Base-by-base conservation (phyloP, 2,797 vertebrate species). In the Iguana delicatissima region DNA sequence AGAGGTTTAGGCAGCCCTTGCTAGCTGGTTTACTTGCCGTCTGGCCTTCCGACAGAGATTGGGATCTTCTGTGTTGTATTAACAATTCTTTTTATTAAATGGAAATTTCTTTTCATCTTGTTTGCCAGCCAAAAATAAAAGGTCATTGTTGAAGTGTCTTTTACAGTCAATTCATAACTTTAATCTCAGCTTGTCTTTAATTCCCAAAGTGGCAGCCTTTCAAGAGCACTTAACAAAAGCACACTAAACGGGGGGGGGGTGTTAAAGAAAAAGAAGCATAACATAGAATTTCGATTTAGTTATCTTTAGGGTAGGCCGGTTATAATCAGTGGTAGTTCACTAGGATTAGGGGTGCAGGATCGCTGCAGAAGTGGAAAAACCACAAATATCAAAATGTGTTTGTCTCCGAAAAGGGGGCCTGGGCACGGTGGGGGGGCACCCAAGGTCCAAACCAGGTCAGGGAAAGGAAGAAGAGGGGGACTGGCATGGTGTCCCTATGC, bases 1-100 rank as follows among this genome's bases (percentile, higher is more conserved):
- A 46, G 80, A 20, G 24, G 3, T 5, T 64, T 64, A 22, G 62
- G 62, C 62, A 64, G 67, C 67, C 67, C 6, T 87, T 22, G 93
- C 91, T 93, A 92, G 89, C 87, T 90, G 64, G 52, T 42, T 90
- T 94, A 72, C 87, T 93, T 94, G 79, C 92, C 90, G 46, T 85
- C 52, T 62, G 85, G 89, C 85, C 84, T 81, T 95, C 80, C 84
- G 55, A 93, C 92, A 92, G 89, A 95, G 91, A 92, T 89, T 88
- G 32, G 79, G 77, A 94, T 95, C 91, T 84, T 88, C 88, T 88
- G 76, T 82, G 91, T 93, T 64, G 90, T 93, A 92, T 90, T 95
- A 89, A 94, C 94, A 69, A 67, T 69, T 67, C 88, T 89, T 93
- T 94, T 84, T 92, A 81, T 93, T 95, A 93, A 93, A 86, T 13